Evolutionary conservation across 2,113 vertebrate species (phyloP), one percentile per base, ranked within the genome.

Genomic region (Eublepharis macularius): DNA sequence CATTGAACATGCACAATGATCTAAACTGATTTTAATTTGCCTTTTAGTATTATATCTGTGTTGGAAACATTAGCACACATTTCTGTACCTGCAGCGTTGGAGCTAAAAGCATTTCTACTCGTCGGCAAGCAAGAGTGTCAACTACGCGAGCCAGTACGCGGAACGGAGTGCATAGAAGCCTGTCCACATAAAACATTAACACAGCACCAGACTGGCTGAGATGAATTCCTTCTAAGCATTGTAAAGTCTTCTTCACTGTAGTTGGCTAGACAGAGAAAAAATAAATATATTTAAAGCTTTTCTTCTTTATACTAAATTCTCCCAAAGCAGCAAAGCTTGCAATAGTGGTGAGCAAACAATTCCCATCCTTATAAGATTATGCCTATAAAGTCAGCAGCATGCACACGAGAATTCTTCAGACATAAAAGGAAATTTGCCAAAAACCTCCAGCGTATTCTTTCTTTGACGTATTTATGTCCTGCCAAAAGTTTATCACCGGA

Each of bases 181-280:
- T 98, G 94, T 99, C 98, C 93, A 99, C 97, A 0, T 98, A 99
- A 0, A 99, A 92, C 0, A 98, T 97, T 41, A 99, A 90, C 92
- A 99, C 97, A 0, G 98, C 98, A 1, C 99, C 99, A 0, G 99
- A 99, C 95, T 99, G 99, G 94, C 98, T 99, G 54, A 99, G 97
- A 87, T 99, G 99, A 90, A 99, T 99, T n/a, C 98, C 98, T 86
- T 99, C 99, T 91, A 99, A 88, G 93, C 99, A 99, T 94, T 98
- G 98, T 2, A 99, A 94, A 0, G 98, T 99, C 86, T 98, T 99
- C 96, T 98, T 98, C 88, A 99, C 94, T 82, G 96, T 96, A 51
- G 97, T 97, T 43, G 98, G 98, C 99, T 99, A 66, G 19, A 69
- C 8, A 10, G 7, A 74, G 1, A 8, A 79, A 63, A 3, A 57